Conservation (phyloP, 2,113 vertebrate genomes). For the Leptosomus discolor region DNA sequence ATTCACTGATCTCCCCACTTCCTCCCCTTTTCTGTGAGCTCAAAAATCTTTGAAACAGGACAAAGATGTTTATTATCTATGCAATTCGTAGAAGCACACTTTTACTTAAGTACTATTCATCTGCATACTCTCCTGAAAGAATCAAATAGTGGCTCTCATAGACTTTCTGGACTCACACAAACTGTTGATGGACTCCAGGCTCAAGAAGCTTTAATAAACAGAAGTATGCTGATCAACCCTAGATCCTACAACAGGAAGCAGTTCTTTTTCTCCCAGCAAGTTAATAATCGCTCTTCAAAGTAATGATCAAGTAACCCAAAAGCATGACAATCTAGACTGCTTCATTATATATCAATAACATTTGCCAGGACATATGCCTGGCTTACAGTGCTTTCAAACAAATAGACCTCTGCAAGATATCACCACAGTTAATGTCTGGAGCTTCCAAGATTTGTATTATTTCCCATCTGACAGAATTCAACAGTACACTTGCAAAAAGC, state of each 20-base stretch:
- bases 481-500: neutral
- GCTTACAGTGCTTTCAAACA: neutral
- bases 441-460: neutral
- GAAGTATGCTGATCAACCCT: neutral
- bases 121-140: neutral
- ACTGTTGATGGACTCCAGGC: neutral
- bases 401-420: neutral
- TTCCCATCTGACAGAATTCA: neutral
- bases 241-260: neutral
- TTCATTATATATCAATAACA: neutral
- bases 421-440: neutral
- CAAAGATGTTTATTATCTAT: neutral
- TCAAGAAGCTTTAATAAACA: neutral
- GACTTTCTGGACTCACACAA: neutral
- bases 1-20: neutral
- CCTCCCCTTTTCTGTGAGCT: neutral
- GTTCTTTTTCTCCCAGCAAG: neutral
- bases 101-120: neutral
- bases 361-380: neutral
- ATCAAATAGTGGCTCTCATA: rapidly evolving
- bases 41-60: neutral
- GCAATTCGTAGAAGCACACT: neutral
- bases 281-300: neutral
- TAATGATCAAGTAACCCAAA: neutral
- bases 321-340: neutral